These are phyloP conservation scores for Eremobia ochroleuca DNA, from an alignment of 2,888 invertebrate genomes.

Conservation along the genomic window DNA sequence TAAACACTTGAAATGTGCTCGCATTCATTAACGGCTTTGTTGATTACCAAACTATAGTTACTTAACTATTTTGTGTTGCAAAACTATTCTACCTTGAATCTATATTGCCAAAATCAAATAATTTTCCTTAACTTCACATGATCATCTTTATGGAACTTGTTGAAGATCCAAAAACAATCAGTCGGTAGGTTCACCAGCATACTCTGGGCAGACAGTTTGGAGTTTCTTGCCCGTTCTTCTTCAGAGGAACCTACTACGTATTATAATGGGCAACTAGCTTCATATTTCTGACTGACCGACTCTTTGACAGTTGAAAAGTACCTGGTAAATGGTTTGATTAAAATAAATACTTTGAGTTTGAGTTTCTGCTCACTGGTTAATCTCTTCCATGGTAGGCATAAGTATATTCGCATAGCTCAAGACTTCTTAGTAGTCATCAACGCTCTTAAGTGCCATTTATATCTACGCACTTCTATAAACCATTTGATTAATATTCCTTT, in stretches of 20 bases:
- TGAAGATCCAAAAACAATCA: not conserved
- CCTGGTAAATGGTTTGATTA: not conserved
- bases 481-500: slow-evolving; percentile 6
- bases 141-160: not conserved
- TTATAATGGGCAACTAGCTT: not conserved
- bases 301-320: not conserved
- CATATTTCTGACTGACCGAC: not conserved
- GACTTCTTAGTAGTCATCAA: not conserved
- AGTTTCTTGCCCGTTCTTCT: not conserved
- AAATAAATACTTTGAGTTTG: not conserved
- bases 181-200: not conserved
- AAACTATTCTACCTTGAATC: too few relatives aligned
- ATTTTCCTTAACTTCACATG: not conserved
- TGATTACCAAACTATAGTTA: not conserved
- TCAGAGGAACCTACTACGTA: not conserved
- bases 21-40: not conserved
- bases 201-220: too few relatives aligned
- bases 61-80: not conserved
- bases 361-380: not conserved
- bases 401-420: not conserved
- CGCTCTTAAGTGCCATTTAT: slow-evolving; percentile 2
- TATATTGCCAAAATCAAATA: too few relatives aligned
- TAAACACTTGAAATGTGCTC: not conserved
- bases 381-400: too few relatives aligned
- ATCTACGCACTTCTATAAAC: slow-evolving; percentile 5